phyloP scores from a whole-genome alignment of 1,140 invertebrate species.

The Harlomillsia oculata region DNA sequence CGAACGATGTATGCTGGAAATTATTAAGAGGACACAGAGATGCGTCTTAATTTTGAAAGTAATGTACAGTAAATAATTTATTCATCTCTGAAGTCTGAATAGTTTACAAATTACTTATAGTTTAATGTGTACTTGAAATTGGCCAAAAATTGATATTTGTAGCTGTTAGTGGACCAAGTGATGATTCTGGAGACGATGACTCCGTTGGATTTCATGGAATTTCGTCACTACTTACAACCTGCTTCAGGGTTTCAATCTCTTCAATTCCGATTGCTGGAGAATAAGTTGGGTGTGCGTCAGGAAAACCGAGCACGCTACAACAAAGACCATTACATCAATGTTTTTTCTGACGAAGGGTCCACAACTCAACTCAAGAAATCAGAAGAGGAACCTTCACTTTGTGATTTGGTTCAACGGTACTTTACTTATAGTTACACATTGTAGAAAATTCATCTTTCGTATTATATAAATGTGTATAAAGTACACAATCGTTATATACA shows the following conservation, averaged over 20 bases:
- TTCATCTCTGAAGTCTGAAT: not conserved
- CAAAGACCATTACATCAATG: slow-evolving; percentile 72
- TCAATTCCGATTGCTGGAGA: slow-evolving; percentile 75
- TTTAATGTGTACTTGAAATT: not conserved
- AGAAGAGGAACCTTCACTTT: slow-evolving; percentile 71
- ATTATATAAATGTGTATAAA: not conserved
- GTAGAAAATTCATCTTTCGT: too few species aligned
- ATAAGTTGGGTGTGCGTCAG: slow-evolving; percentile 35
- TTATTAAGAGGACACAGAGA: slow-evolving; percentile 81
- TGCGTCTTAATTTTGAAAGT: slow-evolving; percentile 92
- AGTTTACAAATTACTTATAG: not conserved
- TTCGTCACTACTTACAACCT: slow-evolving; percentile 78
- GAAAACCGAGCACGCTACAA: slow-evolving; percentile 86
- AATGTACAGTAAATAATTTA: slow-evolving; percentile 3
- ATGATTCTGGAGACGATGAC: slow-evolving; percentile 97
- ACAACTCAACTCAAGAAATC: slow-evolving; percentile 64
- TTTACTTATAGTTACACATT: not conserved
- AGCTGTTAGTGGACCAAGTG: slow-evolving; percentile 93
- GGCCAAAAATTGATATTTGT: not conserved
- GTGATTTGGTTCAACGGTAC: slow-evolving; percentile 64
- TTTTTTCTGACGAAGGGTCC: slow-evolving; percentile 67
- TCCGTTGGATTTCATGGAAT: slow-evolving; percentile 93
- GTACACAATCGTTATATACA: not conserved
- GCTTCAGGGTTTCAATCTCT: slow-evolving; percentile 96
- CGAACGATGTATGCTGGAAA: slow-evolving; percentile 84